A percentile compares a stretch with the other conserved stretches of the same genome.
Conservation (phyloP, 1,140 invertebrate genomes). For the Heliothis virescens region DNA sequence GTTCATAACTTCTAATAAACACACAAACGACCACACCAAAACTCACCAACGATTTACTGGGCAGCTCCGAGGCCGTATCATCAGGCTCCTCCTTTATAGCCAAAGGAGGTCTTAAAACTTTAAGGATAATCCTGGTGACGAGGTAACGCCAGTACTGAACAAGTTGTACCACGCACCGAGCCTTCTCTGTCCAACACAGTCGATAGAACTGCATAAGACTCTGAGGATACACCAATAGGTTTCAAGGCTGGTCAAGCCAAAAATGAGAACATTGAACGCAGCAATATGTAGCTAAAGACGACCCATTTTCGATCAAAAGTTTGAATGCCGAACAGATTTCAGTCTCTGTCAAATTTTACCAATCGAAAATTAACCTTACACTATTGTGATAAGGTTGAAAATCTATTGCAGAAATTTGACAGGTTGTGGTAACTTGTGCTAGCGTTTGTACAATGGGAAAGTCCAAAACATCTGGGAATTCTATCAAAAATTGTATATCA, state of each 20-base stretch:
- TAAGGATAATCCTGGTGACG: conserved; percentile 45
- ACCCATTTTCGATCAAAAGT: neutral
- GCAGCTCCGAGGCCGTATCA: conserved; percentile 7
- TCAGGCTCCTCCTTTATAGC: neutral
- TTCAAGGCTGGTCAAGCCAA: neutral
- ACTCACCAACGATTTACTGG: neutral
- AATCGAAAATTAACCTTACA: no score
- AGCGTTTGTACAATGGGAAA: no score
- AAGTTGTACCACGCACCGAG: conserved; percentile 50
- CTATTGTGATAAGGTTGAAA: no score
- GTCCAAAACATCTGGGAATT: no score
- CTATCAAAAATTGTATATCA: neutral
- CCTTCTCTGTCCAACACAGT: conserved; percentile 46
- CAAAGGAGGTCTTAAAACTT: conserved; percentile 33
- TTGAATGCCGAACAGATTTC: neutral
- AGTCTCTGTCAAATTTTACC: neutral
- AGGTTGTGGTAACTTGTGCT: no score
- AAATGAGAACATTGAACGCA: neutral
- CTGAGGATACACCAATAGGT: conserved; percentile 50
- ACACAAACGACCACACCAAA: neutral
- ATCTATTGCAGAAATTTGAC: no score
- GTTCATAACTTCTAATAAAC: no score
- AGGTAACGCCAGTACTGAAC: conserved; percentile 54
- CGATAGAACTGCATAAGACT: conserved; percentile 47
- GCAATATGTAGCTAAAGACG: conserved; percentile 3